These are phyloP conservation scores for Augochlora pura DNA, from an alignment of 1,140 invertebrate genomes.

Conservation along the genomic window DNA sequence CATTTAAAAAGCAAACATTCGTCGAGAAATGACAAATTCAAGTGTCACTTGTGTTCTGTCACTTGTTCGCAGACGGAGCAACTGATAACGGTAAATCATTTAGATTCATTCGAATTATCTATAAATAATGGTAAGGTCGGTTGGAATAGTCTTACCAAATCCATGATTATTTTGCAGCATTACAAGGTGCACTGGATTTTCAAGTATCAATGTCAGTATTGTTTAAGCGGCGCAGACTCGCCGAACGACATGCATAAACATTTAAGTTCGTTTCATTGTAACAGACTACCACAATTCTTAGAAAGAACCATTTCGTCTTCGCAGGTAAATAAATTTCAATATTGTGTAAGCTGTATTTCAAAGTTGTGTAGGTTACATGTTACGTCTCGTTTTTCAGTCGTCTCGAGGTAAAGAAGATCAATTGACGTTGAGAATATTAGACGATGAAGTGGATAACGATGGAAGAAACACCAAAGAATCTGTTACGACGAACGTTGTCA, in stretches of 20 bases:
- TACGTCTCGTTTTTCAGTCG: conserved; percentile 53
- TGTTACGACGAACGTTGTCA: background rate
- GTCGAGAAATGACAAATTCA: conserved; percentile 46
- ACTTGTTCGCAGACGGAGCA: conserved; percentile 52
- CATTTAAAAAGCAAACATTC: conserved; percentile 75
- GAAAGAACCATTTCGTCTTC: conserved; percentile 70
- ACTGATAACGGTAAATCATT: conserved; percentile 65
- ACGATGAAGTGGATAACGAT: conserved; percentile 36
- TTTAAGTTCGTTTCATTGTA: conserved; percentile 77
- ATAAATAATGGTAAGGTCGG: background rate
- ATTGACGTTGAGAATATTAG: conserved; percentile 67
- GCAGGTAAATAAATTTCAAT: conserved; percentile 52
- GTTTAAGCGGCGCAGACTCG: conserved; percentile 75
- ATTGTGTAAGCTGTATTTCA: background rate
- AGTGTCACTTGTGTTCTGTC: conserved; percentile 72
- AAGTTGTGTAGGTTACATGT: too few relatives aligned
- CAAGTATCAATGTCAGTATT: conserved; percentile 81
- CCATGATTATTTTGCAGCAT: conserved; percentile 62
- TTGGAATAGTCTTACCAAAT: background rate
- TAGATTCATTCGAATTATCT: background rate
- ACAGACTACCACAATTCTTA: conserved; percentile 75
- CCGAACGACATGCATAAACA: conserved; percentile 77
- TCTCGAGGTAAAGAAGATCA: conserved; percentile 65
- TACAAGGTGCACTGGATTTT: conserved; percentile 78
- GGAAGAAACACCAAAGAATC: background rate